phyloP scores from a whole-genome alignment of 2,888 invertebrate genomes.

The Cephus nigrinus region DNA sequence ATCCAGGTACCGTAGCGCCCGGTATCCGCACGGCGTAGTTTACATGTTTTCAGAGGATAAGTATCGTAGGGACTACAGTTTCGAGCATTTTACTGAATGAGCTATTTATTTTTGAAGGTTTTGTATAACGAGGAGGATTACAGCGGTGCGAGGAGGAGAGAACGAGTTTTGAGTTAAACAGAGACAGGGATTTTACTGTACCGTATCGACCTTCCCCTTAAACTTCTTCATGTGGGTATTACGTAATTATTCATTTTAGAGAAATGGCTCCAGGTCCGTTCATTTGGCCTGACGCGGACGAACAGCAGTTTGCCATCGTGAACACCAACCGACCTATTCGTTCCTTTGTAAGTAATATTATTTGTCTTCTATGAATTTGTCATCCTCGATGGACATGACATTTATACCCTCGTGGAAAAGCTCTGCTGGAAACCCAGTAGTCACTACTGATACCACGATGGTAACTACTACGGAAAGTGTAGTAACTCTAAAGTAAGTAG shows the following conservation, averaged over 20 bases:
- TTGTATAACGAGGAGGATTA: neutral
- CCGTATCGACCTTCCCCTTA: conserved; percentile 27
- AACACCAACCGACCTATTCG: neutral
- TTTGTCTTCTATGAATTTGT: conserved; percentile 47
- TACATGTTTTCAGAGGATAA: neutral
- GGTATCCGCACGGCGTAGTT: neutral
- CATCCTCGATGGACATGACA: conserved; percentile 38
- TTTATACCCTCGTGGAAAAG: neutral
- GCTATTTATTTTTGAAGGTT: neutral
- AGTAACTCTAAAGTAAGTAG: too few relatives aligned
- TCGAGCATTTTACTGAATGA: neutral
- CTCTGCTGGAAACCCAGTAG: too few relatives aligned
- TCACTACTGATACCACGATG: too few relatives aligned
- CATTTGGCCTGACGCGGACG: conserved; percentile 20
- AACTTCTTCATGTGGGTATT: conserved; percentile 46
- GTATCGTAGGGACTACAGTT: neutral
- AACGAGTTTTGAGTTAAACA: neutral
- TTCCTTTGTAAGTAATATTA: conserved; percentile 37
- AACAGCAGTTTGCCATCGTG: conserved; percentile 6
- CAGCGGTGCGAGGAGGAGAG: neutral
- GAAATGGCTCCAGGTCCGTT: conserved; percentile 45
- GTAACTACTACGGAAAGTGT: too few relatives aligned
- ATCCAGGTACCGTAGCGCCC: neutral
- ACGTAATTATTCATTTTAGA: conserved; percentile 56
- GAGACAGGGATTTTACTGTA: neutral